Conservation (phyloP, 1,140 invertebrate species). For the Anagrus nilaparvatae region DNA sequence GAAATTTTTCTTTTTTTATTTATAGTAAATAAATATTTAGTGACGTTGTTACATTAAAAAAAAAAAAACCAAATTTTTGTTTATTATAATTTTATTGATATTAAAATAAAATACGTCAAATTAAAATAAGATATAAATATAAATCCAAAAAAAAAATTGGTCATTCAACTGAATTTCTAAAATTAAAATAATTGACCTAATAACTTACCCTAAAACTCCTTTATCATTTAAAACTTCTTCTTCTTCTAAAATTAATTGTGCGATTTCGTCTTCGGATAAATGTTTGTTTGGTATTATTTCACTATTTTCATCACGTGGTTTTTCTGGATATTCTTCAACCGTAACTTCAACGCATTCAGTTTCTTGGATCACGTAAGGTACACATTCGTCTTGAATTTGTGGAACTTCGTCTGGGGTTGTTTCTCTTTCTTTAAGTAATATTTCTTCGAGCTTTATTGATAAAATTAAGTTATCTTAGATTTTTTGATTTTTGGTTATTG, state of each 20-base stretch:
- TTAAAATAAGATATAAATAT: no score
- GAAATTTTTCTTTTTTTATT: no score
- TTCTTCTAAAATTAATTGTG: slow-evolving; percentile 54
- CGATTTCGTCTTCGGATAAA: slow-evolving; percentile 55
- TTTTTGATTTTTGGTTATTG: not conserved
- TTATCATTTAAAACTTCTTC: slow-evolving; percentile 55
- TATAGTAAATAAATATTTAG: no score
- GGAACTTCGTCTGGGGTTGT: slow-evolving; percentile 11
- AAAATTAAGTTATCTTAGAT: no score
- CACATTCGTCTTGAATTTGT: slow-evolving; percentile 13
- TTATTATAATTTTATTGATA: no score
- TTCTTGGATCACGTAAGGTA: not conserved
- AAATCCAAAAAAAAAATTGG: no score
- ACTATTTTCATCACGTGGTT: slow-evolving; percentile 32
- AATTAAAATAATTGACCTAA: no score
- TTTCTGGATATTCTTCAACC: slow-evolving; percentile 21
- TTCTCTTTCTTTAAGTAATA: slow-evolving; percentile 20
- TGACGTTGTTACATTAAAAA: no score
- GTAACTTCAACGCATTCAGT: slow-evolving; percentile 11
- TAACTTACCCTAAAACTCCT: slow-evolving; percentile 52
- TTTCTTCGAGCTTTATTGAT: slow-evolving; percentile 17
- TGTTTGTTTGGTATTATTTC: slow-evolving; percentile 34
- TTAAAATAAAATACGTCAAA: no score
- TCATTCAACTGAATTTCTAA: no score
- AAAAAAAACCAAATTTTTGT: no score